A percentile compares a stretch with the other conserved stretches of the same genome.
These are phyloP conservation scores for Chelidonichthys spinosus DNA, from an alignment of 2,797 vertebrate species.

Conservation along the genomic window DNA sequence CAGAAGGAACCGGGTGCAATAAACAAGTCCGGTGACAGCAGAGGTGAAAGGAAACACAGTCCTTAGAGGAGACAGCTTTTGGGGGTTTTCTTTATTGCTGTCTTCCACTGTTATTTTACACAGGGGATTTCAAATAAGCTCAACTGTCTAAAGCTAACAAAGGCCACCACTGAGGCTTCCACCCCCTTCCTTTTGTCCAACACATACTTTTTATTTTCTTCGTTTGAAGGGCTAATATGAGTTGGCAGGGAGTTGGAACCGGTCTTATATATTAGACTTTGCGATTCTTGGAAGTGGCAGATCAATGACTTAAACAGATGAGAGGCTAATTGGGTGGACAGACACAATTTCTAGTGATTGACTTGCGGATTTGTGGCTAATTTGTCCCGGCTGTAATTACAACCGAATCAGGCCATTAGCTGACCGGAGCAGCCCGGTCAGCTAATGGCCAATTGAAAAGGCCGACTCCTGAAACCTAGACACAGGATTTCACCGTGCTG, in stretches of 20 bases:
- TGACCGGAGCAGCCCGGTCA: slow-evolving; percentile 15
- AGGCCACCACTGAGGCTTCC: neutral
- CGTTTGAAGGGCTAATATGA: neutral
- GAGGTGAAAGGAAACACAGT: slow-evolving; percentile 43
- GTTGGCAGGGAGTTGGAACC: slow-evolving; percentile 4
- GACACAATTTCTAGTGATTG: neutral
- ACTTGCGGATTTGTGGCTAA: slow-evolving; percentile 18
- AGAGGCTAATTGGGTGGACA: slow-evolving; percentile 6
- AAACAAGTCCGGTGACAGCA: slow-evolving; percentile 50
- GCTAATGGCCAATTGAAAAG: no score
- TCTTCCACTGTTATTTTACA: slow-evolving; percentile 32
- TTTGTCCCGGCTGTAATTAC: slow-evolving; percentile 43
- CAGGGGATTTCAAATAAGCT: slow-evolving; percentile 18
- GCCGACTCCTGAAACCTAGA: neutral
- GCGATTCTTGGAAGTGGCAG: slow-evolving; percentile 5
- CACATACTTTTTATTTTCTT: neutral
- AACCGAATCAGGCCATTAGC: slow-evolving; percentile 29
- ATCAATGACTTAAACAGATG: slow-evolving; percentile 27
- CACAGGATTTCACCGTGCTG: neutral
- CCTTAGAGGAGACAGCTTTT: slow-evolving; percentile 13
- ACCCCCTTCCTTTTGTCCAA: neutral
- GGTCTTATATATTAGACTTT: slow-evolving; percentile 8
- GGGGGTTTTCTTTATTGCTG: slow-evolving; percentile 34
- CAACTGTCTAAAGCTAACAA: slow-evolving; percentile 5
- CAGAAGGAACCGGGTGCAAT: slow-evolving; percentile 12